These are phyloP conservation scores for Anguilla anguilla DNA, from an alignment of 2,797 vertebrate genomes.

Conservation along the genomic window DNA sequence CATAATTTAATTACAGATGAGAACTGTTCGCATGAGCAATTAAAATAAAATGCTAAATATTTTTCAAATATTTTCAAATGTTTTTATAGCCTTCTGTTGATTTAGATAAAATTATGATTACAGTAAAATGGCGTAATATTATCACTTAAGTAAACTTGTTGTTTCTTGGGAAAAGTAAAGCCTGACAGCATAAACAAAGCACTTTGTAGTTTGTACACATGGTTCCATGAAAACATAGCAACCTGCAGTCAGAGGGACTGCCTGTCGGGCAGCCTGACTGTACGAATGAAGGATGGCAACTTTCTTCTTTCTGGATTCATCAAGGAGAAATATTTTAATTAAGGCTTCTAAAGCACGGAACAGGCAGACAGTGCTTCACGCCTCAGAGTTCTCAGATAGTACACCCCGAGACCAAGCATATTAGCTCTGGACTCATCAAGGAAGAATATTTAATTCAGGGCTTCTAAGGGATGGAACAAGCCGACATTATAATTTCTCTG, in stretches of 20 bases:
- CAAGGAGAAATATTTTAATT: background rate
- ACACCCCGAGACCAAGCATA: background rate
- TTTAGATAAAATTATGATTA: background rate
- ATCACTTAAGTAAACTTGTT: background rate
- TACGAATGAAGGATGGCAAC: background rate
- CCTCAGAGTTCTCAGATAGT: background rate
- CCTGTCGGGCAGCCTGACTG: background rate
- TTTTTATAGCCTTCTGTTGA: background rate
- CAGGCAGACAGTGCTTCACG: background rate
- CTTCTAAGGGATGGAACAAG: too few relatives aligned
- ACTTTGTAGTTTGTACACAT: background rate
- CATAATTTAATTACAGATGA: background rate
- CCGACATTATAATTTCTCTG: too few relatives aligned
- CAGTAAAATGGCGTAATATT: background rate
- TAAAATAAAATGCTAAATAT: background rate
- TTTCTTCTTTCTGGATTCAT: background rate
- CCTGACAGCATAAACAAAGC: background rate
- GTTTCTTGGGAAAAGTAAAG: background rate
- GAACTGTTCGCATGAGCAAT: background rate
- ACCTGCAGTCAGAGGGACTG: background rate
- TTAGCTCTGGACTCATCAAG: too few relatives aligned
- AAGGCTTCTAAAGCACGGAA: background rate
- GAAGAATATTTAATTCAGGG: too few relatives aligned
- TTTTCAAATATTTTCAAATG: background rate
- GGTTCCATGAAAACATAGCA: background rate